These are phyloP conservation scores for Dicycla oo DNA, from an alignment of 2,888 invertebrate species.

Conservation along the genomic window DNA sequence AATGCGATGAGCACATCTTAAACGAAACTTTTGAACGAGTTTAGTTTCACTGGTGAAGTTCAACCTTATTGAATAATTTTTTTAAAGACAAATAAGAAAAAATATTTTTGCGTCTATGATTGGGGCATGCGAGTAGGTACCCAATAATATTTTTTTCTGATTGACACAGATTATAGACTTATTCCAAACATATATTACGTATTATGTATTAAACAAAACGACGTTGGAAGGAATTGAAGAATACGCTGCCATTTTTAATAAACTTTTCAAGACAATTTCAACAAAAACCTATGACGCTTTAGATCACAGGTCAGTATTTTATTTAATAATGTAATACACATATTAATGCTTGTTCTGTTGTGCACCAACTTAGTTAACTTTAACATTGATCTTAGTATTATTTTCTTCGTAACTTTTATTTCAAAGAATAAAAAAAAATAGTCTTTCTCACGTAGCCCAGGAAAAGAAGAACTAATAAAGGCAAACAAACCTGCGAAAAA, in stretches of 20 bases:
- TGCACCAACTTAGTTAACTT: no score
- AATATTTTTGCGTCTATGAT: no score
- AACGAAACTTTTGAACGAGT: neutral
- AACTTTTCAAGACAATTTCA: constrained; percentile 92
- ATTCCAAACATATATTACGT: constrained; percentile 93
- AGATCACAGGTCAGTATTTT: constrained; percentile 92
- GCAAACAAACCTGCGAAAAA: neutral
- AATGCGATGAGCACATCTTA: neutral
- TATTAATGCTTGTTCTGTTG: neutral
- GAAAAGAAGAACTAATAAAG: neutral
- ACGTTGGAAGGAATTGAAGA: constrained; percentile 95
- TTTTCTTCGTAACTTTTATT: neutral
- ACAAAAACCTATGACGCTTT: constrained; percentile 94
- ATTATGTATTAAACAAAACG: constrained; percentile 94
- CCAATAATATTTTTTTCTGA: neutral
- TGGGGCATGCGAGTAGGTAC: no score
- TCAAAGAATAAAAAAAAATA: no score
- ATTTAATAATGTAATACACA: neutral
- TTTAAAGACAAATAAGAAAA: no score
- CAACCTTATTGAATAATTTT: neutral
- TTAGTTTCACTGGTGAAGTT: neutral
- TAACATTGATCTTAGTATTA: neutral
- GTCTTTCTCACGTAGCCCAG: neutral
- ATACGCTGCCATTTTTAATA: constrained; percentile 92
- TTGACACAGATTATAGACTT: constrained; percentile 93